These are phyloP conservation scores for Heliconius hermathena DNA, from an alignment of 1,140 invertebrate genomes.

Conservation along the genomic window DNA sequence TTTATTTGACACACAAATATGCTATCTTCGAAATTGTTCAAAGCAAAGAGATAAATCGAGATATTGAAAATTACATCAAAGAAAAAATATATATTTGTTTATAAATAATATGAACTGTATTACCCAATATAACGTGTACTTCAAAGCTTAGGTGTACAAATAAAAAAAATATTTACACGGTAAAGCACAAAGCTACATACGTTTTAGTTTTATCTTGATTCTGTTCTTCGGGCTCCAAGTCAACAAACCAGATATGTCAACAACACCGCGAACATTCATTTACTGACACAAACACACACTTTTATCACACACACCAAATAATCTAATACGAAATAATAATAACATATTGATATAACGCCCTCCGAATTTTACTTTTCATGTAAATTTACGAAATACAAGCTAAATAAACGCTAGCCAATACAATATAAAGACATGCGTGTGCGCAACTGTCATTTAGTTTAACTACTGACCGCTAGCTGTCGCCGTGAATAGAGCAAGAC, in stretches of 20 bases:
- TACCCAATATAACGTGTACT: neutral
- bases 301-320: slow-evolving; percentile 45
- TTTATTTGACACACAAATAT: neutral
- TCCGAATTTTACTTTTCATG: slow-evolving; percentile 23
- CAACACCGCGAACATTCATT: slow-evolving; percentile 72
- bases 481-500: slow-evolving; percentile 51
- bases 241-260: slow-evolving; percentile 72
- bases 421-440: slow-evolving; percentile 60
- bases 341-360: slow-evolving; percentile 31
- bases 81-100: neutral
- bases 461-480: slow-evolving; percentile 55
- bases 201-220: slow-evolving; percentile 79
- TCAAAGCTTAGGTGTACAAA: slow-evolving; percentile 12
- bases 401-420: slow-evolving; percentile 45
- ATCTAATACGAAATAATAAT: neutral
- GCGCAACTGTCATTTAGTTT: slow-evolving; percentile 67
- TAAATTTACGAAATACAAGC: slow-evolving; percentile 34
- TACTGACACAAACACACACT: slow-evolving; percentile 71
- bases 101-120: neutral
- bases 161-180: slow-evolving; percentile 10
- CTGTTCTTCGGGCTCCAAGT: slow-evolving; percentile 76
- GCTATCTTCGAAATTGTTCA: neutral
- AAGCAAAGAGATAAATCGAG: neutral
- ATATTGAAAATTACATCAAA: neutral
- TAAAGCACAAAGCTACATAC: slow-evolving; percentile 55